Base-by-base conservation (phyloP, 1,140 invertebrate species). In the Caenorhabditis inopinata region DNA sequence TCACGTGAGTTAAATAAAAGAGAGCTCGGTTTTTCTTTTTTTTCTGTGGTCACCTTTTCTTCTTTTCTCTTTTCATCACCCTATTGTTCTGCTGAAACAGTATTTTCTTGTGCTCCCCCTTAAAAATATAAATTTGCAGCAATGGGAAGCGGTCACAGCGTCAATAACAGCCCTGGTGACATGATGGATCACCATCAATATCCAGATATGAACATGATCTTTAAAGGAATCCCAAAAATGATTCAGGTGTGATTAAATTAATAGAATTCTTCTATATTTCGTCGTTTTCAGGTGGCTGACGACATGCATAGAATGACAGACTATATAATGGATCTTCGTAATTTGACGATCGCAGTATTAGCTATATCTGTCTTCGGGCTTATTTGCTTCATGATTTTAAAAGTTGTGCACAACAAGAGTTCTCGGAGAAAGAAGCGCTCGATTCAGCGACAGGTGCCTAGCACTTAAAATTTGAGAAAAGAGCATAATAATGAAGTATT, bases 281-380 rank as follows among this genome's bases (percentile, higher is more conserved):
- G 11, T 18, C 25, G 12, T 42, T 32, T 85, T 16, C 42, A 85
- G 84, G 84, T 85, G 1, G 84, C 84, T 5, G 84, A 85, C 45
- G 84, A 85, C 76, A 85, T 85, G 84, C 84, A 85, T 80, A 53
- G 84, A 49, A 85, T 85, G 84, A 85, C 84, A 21, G 73, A 84
- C 29, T 85, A 85, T 42, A 85, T 85, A 49, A 80, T 82, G 80
- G 84, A 85, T 74, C 77, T 85, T 45, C 79, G 84, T 12, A 85
- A 85, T 48, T 49, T 85, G 79, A 85, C 84, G 7, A 27, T 85
- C 18, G 79, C 29, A 14, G n/a, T 85, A 1, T 42, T 74, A 3
- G 38, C 29, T n/a, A 81, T 81, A 18, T 77, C 80, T 18, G 80
- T 58, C n/a, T 9, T 79, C 16, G 78, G 78, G 5, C 18, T 74